Conservation (phyloP, 2,888 invertebrate genomes). For the Ptycholaimellus sp. region DNA sequence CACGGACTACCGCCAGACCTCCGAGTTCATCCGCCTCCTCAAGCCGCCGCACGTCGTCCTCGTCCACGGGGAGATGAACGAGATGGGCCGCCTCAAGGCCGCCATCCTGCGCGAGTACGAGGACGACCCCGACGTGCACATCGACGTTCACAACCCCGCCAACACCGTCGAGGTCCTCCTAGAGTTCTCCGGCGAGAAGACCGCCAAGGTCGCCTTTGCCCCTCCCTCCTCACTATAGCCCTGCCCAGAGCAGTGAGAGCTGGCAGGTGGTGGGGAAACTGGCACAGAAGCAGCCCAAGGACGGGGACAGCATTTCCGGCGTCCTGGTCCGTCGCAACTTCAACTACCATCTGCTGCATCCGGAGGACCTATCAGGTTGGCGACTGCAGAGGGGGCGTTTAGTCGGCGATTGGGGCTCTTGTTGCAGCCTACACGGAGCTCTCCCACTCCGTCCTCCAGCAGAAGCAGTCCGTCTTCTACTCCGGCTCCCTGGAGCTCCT, state of each 20-base stretch:
- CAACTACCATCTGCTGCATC: slow-evolving; percentile 77
- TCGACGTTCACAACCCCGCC: slow-evolving; percentile 60
- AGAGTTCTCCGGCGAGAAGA: slow-evolving; percentile 87
- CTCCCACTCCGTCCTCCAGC: slow-evolving; percentile 69
- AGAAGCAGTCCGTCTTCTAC: slow-evolving; percentile 70
- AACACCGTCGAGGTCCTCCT: slow-evolving; percentile 79
- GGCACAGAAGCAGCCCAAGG: slow-evolving; percentile 54
- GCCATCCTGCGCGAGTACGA: slow-evolving; percentile 80
- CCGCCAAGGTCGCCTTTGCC: slow-evolving; percentile 94
- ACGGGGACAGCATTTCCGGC: slow-evolving; percentile 58
- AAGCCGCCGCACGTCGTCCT: slow-evolving; percentile 85
- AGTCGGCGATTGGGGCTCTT: background rate
- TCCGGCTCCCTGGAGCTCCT: slow-evolving; percentile 41
- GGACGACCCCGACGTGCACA: slow-evolving; percentile 40
- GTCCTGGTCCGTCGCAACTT: slow-evolving; percentile 88
- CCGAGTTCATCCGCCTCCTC: slow-evolving; percentile 74
- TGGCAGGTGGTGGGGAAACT: slow-evolving; percentile 76
- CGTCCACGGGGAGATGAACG: slow-evolving; percentile 95
- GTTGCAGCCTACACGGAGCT: slow-evolving; percentile 72
- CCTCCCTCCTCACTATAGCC: too few relatives aligned
- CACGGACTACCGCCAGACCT: slow-evolving; percentile 89
- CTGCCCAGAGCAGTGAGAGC: too few relatives aligned
- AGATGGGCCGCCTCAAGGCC: slow-evolving; percentile 83
- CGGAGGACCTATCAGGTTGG: slow-evolving; percentile 59
- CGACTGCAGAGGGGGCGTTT: background rate